Conservation (phyloP, 2,797 vertebrate species). For the Scyliorhinus canicula region DNA sequence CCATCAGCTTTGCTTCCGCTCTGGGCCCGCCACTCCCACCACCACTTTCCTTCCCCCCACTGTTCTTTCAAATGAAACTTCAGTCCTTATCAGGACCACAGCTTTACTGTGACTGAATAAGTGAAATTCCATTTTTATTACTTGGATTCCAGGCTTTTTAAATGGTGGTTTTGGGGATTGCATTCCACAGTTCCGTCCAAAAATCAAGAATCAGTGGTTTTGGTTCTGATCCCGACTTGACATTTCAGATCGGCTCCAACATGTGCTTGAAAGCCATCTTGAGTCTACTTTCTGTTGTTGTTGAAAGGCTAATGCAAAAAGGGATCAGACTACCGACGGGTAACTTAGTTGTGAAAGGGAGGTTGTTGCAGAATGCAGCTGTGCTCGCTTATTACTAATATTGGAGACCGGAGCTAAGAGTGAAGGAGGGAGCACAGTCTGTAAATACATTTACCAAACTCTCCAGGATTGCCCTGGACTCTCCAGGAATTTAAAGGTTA, state of each 20-base stretch:
- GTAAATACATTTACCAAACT: not conserved
- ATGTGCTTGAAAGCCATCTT: not conserved
- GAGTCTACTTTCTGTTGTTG: not conserved
- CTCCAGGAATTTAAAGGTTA: not conserved
- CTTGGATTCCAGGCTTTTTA: slow-evolving; percentile 23
- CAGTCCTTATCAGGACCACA: not conserved
- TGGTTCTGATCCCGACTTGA: not conserved
- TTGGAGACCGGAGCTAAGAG: not conserved
- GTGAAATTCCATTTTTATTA: slow-evolving; percentile 35
- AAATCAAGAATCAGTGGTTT: slow-evolving; percentile 15
- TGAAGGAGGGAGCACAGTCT: not conserved
- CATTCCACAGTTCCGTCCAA: slow-evolving; percentile 1
- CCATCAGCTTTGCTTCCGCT: not conserved
- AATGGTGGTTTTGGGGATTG: slow-evolving; percentile 27
- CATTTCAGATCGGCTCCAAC: not conserved
- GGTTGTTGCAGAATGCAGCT: not conserved
- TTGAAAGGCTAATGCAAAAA: slow-evolving; percentile 5
- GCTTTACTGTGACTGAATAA: slow-evolving; percentile 24
- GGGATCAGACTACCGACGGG: not conserved
- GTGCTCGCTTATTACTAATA: not conserved
- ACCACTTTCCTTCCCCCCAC: not conserved
- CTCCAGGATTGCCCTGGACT: not conserved
- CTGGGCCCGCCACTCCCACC: not conserved
- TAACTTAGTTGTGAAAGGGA: not conserved
- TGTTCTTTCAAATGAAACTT: not conserved